phyloP scores from a whole-genome alignment of 2,888 invertebrate genomes.

The Leuctra nigra region DNA sequence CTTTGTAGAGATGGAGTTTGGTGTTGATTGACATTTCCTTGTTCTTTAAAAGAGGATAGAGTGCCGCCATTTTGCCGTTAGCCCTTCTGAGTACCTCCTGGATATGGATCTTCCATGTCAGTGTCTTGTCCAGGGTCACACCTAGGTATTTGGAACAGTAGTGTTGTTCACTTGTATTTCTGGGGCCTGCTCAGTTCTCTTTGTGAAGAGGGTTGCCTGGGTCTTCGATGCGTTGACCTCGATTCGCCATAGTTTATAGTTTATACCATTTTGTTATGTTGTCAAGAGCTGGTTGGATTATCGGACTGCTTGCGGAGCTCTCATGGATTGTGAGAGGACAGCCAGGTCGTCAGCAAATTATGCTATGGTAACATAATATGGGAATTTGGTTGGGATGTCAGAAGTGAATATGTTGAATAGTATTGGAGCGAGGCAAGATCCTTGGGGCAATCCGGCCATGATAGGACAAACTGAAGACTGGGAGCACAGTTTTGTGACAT shows the following conservation, averaged over 20 bases:
- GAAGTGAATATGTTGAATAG: background rate
- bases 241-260: conserved; percentile 14
- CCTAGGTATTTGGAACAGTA: conserved; percentile 9
- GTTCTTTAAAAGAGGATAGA: background rate
- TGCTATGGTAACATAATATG: background rate
- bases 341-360: background rate
- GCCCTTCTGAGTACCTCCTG: background rate
- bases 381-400: background rate
- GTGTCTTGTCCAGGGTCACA: background rate
- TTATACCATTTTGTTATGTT: background rate
- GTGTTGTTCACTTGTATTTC: background rate
- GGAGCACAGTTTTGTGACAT: background rate
- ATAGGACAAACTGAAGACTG: background rate
- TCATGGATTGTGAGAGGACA: background rate
- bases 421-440: background rate
- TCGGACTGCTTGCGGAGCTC: background rate
- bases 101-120: background rate
- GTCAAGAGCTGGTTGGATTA: background rate
- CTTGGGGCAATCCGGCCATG: conserved; percentile 2
- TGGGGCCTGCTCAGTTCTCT: background rate
- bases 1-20: background rate
- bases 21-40: background rate
- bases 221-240: conserved; percentile 25
- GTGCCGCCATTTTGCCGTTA: too few relatives aligned
- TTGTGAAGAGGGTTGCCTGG: conserved; percentile 20